Conservation (phyloP, 1,140 invertebrate species). For the Laupala kohalensis region DNA sequence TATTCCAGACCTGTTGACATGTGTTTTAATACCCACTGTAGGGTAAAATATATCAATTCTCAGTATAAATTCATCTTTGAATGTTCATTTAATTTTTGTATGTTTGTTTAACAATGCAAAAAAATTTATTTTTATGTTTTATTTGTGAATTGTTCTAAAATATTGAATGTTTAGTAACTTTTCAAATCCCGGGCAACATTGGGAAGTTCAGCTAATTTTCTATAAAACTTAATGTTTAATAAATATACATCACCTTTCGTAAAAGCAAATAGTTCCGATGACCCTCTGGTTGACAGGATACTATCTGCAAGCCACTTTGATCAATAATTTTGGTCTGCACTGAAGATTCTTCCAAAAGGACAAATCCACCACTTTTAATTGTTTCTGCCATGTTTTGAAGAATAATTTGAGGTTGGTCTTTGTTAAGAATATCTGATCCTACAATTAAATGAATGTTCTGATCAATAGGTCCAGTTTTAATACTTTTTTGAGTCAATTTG, state of each 20-base stretch:
- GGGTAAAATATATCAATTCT: too few species aligned
- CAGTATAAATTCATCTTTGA: too few species aligned
- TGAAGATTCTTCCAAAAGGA: conserved; percentile 61
- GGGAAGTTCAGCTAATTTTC: too few species aligned
- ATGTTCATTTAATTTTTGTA: too few species aligned
- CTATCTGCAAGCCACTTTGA: conserved; percentile 25
- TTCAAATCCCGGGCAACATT: too few species aligned
- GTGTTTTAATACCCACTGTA: too few species aligned
- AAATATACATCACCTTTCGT: conserved; percentile 7
- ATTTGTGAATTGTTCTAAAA: too few species aligned
- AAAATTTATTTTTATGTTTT: too few species aligned
- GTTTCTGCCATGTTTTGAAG: conserved; percentile 44
- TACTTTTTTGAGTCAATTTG: conserved; percentile 41
- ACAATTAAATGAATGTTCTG: conserved; percentile 49
- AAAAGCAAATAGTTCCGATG: conserved; percentile 11
- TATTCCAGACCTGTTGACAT: too few species aligned
- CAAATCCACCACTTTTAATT: conserved; percentile 55
- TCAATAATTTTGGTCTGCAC: conserved; percentile 30
- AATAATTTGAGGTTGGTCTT: conserved; percentile 24
- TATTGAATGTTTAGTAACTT: too few species aligned
- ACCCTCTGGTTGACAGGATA: conserved; percentile 6
- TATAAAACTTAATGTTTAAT: too few species aligned
- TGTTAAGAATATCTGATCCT: conserved; percentile 42
- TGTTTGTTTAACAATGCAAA: too few species aligned
- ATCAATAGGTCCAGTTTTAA: conserved; percentile 36